Base-by-base conservation (phyloP, 1,140 invertebrate species). In the Muscidifurax raptorellus region DNA sequence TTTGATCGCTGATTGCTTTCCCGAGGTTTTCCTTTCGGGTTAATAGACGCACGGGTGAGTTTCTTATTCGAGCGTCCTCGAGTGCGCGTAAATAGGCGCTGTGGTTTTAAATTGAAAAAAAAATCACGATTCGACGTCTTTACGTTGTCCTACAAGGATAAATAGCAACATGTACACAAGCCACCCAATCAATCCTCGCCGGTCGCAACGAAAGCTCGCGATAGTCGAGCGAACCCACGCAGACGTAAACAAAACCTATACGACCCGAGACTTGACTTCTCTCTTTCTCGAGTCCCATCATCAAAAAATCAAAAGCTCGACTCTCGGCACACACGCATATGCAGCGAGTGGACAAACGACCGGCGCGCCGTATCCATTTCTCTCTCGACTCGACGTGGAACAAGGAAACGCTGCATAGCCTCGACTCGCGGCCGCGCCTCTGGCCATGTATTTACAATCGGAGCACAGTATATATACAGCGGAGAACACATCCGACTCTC, bases 361-460 rank as follows among this genome's bases (percentile, higher is more conserved):
- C 22, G 7, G 64, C 18, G 28, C 66, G 27, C 5, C 66, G 66
- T 30, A 59, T 59, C 52, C 52, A 59, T 59, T n/a, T 59, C 52
- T 59, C 52, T 59, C 52, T 22, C 15, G 18, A 74, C 25, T 30
- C 66, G 25, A 69, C 28, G 25, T 30, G 9, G 66, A 18, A 69
- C 25, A 69, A 69, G 66, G 25, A 69, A 69, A 69, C 25, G 66
- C 66, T 69, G 28, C 66, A 30, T 25, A 27, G 64, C 64, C 47
- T 52, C 47, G 64, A n/a, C 66, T 30, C 25, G 66, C 25, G 66
- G 66, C 25, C 66, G 66, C 2, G 66, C 66, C 66, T 27, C n/a
- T 13, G 67, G 12, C 25, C 5, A 30, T 27, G 67, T 27, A 44
- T 80, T 80, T 80, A n/a, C n/a, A 81, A 72, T 71, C 69, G 69